Percentiles rank a stretch among this genome's conserved stretches.
Conservation (phyloP, 2,888 invertebrate genomes). For the Cephus runcator region DNA sequence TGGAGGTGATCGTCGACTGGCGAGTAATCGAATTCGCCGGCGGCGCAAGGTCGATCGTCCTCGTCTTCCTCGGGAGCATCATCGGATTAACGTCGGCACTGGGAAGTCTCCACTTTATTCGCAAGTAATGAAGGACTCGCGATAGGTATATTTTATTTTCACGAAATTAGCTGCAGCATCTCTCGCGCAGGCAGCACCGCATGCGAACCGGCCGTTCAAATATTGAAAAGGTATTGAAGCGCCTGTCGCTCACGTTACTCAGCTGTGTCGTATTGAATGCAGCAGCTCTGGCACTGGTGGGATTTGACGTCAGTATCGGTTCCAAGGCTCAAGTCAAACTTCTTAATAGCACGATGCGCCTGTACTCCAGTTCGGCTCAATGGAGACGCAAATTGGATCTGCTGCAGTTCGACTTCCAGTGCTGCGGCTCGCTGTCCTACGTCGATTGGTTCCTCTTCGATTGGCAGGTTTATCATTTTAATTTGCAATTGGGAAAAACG, state of each 20-base stretch:
- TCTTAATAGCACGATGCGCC: slow-evolving; percentile 54
- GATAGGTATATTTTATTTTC: background rate
- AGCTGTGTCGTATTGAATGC: slow-evolving; percentile 46
- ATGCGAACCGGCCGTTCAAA: slow-evolving; percentile 32
- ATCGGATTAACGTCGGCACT: slow-evolving; percentile 52
- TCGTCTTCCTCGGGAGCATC: slow-evolving; percentile 44
- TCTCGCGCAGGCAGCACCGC: slow-evolving; percentile 36
- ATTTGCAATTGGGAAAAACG: too few species aligned
- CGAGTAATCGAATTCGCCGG: slow-evolving; percentile 53
- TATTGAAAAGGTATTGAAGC: slow-evolving; percentile 34
- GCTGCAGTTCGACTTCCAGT: slow-evolving; percentile 53
- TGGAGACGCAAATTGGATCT: slow-evolving; percentile 51
- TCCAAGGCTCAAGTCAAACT: slow-evolving; percentile 38
- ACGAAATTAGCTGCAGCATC: background rate
- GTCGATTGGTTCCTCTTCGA: slow-evolving; percentile 54
- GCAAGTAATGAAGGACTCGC: slow-evolving; percentile 15
- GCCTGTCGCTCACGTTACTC: slow-evolving; percentile 37
- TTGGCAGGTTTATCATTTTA: slow-evolving; percentile 48
- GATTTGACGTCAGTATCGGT: slow-evolving; percentile 42
- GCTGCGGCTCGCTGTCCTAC: slow-evolving; percentile 52
- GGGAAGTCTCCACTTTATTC: slow-evolving; percentile 44
- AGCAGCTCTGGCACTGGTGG: slow-evolving; percentile 46
- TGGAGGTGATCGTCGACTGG: slow-evolving; percentile 54
- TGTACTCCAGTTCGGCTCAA: slow-evolving; percentile 41
- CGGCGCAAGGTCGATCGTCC: slow-evolving; percentile 44